Base-by-base conservation (phyloP, 2,113 vertebrate species). In the Tupaia chinensis region DNA sequence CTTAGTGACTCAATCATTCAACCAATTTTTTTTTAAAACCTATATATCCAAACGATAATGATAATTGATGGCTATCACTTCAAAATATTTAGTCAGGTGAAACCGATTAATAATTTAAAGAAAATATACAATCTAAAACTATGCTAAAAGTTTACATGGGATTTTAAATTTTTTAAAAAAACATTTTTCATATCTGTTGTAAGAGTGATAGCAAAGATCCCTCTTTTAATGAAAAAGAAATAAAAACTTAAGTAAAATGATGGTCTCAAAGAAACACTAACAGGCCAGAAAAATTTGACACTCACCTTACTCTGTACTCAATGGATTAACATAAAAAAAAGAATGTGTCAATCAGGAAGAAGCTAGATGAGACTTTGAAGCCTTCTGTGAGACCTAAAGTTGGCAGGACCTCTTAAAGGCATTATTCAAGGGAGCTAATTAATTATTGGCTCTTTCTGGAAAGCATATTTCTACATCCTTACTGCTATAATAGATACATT, bases 371-470 rank as follows among this genome's bases (percentile, higher is more conserved):
- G 12, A 58, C 22, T 34, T 85, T 76, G 73, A 73, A 89, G 56
- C 34, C 53, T 4, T 83, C 72, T 80, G 3, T 29, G 14, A 83
- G 23, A 56, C 58, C 13, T 68, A 63, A 29, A 88, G 4, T 93
- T 80, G 22, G 44, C 56, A 74, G 79, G 22, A 32, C 10, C 23
- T 79, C 34, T 82, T 68, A 58, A 10, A 58, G 14, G 34, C 3
- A 25, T 27, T 68, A 66, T 66, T 77, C 25, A 83, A 80, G 56
- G 1, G 19, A 25, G 20, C 6, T 20, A 20, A 9, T 92, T 19
- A 82, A 94, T 83, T 92, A 63, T 15, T 91, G 16, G 22, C 27
- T 89, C 76, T 92, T 89, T 95, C 76, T 83, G 34, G 56, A 89
- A 86, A 90, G 27, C 6, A 25, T 66, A 22, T 29, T 56, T 68